Base-by-base conservation (phyloP, 2,113 vertebrate species). In the Oryzias javanicus region DNA sequence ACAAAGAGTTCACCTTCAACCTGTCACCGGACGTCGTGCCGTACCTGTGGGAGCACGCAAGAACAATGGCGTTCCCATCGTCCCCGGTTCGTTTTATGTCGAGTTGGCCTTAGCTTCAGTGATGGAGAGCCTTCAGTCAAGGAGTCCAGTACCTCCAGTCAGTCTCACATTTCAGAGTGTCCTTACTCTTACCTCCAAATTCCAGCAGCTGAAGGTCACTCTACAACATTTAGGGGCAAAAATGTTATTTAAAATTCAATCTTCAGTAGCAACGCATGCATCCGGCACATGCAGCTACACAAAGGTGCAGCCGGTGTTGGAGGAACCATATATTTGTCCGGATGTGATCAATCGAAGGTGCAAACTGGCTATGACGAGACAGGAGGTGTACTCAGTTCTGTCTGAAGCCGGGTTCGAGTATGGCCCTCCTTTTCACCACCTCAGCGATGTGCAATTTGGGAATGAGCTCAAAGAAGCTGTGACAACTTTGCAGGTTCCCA, bases 31-130 rank as follows among this genome's bases (percentile, higher is more conserved):
- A 83, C 6, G 75, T 44, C 0, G 20, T 68, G 1, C 70, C 91
- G 0, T 95, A 92, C 78, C 74, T 95, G 42, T 92, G 90, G 79
- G 92, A 95, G 60, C 93, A 95, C n/a, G n/a, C 78, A 93, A 90
- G 84, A 91, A 88, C 73, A 91, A 89, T 19, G 90, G 86, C 0
- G 49, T 91, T 29, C 58, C 84, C 47, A 88, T 95, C 74, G 87
- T 93, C 18, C 94, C 94, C 1, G 93, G 91, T 4, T 82, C 93
- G 0, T 84, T 95, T 45, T 93, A 91, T 62, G 92, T 71, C 0
- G 95, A 96, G 70, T 80, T 95, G 61, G 94, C 86, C 64, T 90
- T 89, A 61, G 92, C 93, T 40, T 87, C 92, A 48, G 76, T 91
- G 55, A 71, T 92, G 73, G 88, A 61, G 41, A 90, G 76, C 50